Base-by-base conservation (phyloP, 2,888 invertebrate species). In the Erpobdella octoculata region DNA sequence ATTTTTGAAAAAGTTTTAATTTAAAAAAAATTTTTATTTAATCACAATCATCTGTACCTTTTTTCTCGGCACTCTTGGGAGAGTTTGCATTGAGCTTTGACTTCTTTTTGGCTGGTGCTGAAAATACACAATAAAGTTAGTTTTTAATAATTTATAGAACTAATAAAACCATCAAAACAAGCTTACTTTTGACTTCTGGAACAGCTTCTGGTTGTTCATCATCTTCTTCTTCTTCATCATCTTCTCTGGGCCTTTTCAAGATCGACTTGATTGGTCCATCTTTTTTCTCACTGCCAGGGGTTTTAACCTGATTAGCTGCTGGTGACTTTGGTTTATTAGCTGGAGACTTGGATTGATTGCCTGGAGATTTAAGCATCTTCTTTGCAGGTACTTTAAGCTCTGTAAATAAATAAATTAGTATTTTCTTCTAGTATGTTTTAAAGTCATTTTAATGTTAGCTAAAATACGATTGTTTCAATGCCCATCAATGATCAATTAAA, bases 161-260 rank as follows among this genome's bases (percentile, higher is more conserved):
- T 53, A 12, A 18, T 53, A 53, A 48, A 3, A 5, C 18, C 18
- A 12, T 48, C 4, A 3, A 6, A 6, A 48, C 5, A 21, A 28
- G 21, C 53, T 53, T 53, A 21, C 8, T 53, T 21, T 53, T 25
- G 15, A 53, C 21, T 2, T 53, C 53, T 1, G 8, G 21, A 25
- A 25, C 53, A 53, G 53, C 28, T 53, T 53, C 53, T 53, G 53
- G 53, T n/a, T 53, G 21, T 53, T 53, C 53, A 21, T 6, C 53
- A 1, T 53, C 53, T n/a, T 53, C 53, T 9, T 9, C 53, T 5
- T 53, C 53, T 1, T 21, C 21, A 8, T 53, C 53, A 21, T 53
- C 53, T 53, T 28, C 28, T 1, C 53, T 28, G 6, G 21, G 21
- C 53, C 28, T 53, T 28, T 53, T 53, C 4, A 53, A 28, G 21